Percentiles rank a stretch among this genome's conserved stretches.
These are phyloP conservation scores for Drosophila infuscata DNA, from an alignment of 2,888 invertebrate genomes.

Conservation along the genomic window DNA sequence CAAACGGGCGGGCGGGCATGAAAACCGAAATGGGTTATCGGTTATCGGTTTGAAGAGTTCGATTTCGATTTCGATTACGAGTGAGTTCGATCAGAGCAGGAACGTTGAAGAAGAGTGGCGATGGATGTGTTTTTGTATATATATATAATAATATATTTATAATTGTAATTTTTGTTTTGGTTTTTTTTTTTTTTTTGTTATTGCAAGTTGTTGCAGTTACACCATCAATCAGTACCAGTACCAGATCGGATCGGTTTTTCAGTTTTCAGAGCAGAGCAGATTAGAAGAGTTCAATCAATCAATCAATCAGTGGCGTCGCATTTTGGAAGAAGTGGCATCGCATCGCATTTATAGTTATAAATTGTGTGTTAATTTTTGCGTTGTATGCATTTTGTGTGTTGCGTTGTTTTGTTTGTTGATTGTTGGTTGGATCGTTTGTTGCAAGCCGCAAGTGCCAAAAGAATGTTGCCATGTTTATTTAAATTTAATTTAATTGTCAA, in stretches of 20 bases:
- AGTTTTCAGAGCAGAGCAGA: conserved; percentile 78
- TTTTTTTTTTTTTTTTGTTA: conserved; percentile 17
- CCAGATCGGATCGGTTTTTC: conserved; percentile 74
- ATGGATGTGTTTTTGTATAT: conserved; percentile 55
- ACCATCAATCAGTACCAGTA: conserved; percentile 78
- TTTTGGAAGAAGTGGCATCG: conserved; percentile 66
- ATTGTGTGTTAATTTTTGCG: conserved; percentile 38
- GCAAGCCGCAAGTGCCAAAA: conserved; percentile 55
- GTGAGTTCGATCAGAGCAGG: conserved; percentile 70
- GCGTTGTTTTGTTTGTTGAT: conserved; percentile 48
- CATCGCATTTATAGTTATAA: conserved; percentile 54
- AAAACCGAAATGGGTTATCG: conserved; percentile 40
- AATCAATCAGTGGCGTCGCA: conserved; percentile 76
- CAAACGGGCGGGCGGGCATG: conserved; percentile 51
- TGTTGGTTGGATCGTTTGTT: conserved; percentile 47
- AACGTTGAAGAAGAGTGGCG: conserved; percentile 77
- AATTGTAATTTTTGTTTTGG: conserved; percentile 18
- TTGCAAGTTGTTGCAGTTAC: conserved; percentile 65
- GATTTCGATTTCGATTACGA: conserved; percentile 47
- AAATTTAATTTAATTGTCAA: not conserved
- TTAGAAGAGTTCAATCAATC: conserved; percentile 74
- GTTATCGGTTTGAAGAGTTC: conserved; percentile 40
- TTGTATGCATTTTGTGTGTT: conserved; percentile 57
- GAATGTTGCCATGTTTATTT: conserved; percentile 26
- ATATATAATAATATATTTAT: conserved; percentile 20